A percentile compares a stretch with the other conserved stretches of the same genome.
These are phyloP conservation scores for Melanchra persicariae DNA, from an alignment of 2,888 invertebrate species.

Conservation along the genomic window DNA sequence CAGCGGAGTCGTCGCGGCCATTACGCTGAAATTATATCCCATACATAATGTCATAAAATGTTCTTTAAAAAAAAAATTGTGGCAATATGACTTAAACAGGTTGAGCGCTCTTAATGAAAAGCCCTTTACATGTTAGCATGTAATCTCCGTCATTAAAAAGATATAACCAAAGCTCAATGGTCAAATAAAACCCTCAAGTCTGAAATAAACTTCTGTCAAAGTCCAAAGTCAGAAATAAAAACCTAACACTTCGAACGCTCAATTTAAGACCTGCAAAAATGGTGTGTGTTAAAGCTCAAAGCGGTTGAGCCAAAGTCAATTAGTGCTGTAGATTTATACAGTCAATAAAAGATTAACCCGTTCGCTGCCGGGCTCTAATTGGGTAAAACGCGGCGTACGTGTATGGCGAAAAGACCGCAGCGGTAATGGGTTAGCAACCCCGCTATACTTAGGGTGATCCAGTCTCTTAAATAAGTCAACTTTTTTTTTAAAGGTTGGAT, in stretches of 20 bases:
- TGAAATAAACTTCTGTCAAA: conserved; percentile 16
- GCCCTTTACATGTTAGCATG: not conserved
- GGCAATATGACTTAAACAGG: no score
- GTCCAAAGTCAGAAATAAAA: conserved; percentile 23
- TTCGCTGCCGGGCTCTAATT: conserved; percentile 69
- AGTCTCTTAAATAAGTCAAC: conserved; percentile 36
- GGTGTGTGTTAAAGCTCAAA: conserved; percentile 67
- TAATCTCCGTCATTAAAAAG: not conserved
- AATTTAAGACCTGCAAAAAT: conserved; percentile 63
- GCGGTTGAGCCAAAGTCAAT: conserved; percentile 64
- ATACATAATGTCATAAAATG: no score
- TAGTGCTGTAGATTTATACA: conserved; percentile 67
- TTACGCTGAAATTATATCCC: no score
- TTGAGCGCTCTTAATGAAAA: no score
- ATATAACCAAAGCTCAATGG: not conserved
- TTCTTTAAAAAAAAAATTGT: no score
- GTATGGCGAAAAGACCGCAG: conserved; percentile 57
- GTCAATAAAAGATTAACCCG: conserved; percentile 77
- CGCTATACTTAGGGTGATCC: not conserved
- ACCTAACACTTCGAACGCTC: conserved; percentile 43
- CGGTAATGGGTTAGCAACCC: conserved; percentile 26
- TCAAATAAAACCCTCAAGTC: conserved; percentile 8
- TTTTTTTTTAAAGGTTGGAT: conserved; percentile 6
- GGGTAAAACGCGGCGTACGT: conserved; percentile 65
- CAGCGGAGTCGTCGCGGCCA: no score